Evolutionary conservation across 2,888 invertebrate species (phyloP).

Genomic region (Tinea pellionella): DNA sequence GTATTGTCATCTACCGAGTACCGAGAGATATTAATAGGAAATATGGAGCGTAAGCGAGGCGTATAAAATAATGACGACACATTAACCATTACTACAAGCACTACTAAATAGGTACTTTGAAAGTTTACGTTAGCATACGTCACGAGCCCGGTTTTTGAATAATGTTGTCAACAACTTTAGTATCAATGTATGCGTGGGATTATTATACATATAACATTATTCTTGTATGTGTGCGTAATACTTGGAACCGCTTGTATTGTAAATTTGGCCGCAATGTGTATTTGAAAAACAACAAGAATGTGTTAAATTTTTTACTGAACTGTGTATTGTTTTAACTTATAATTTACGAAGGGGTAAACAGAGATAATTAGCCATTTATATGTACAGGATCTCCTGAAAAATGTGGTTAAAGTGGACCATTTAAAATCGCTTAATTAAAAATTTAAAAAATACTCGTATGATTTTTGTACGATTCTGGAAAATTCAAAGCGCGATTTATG

Average conservation of each 20-base stretch:
- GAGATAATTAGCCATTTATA: no score
- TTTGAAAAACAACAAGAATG: neutral
- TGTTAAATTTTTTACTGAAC: neutral
- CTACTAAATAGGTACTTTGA: neutral
- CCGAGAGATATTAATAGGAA: no score
- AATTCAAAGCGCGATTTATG: no score
- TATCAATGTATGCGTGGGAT: neutral
- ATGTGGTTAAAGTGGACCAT: no score
- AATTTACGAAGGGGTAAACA: neutral
- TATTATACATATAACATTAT: neutral
- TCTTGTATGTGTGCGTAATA: neutral
- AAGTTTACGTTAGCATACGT: neutral
- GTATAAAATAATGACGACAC: no score
- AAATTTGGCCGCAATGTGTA: neutral
- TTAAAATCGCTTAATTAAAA: no score
- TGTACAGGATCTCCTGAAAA: no score
- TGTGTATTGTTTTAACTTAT: neutral
- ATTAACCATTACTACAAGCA: no score
- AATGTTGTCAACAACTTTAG: neutral
- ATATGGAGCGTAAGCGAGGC: no score
- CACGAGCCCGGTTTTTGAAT: neutral
- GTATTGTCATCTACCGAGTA: no score
- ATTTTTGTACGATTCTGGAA: no score
- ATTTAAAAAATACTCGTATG: no score
- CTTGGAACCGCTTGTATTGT: constrained; percentile 8